Conservation (phyloP, 92 coral and sea anemone genomes). For the Pocillopora grandis region DNA sequence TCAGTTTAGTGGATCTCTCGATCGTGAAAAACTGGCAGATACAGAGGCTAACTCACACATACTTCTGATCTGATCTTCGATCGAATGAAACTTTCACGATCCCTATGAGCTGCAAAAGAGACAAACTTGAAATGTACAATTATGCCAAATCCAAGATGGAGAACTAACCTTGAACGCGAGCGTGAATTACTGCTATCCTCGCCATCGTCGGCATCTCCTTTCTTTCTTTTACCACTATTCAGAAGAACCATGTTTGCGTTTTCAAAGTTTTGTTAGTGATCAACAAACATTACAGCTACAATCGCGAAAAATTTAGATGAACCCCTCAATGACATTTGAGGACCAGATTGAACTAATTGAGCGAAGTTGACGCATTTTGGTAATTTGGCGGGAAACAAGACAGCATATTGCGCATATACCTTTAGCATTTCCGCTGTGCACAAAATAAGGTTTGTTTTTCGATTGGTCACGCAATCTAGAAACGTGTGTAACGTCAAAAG, state of each 20-base stretch:
- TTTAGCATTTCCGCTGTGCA: background rate
- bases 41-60: no score
- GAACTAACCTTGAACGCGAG: slow-evolving; percentile 25
- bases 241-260: slow-evolving; percentile 56
- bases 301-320: background rate
- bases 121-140: background rate
- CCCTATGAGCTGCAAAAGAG: background rate
- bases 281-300: background rate
- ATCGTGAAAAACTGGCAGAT: no score
- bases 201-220: slow-evolving; percentile 55
- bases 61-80: background rate
- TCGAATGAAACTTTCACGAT: background rate
- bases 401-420: background rate
- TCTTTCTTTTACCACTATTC: slow-evolving; percentile 62
- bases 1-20: no score
- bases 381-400: slow-evolving; percentile 41
- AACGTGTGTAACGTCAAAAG: background rate
- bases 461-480: background rate
- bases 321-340: background rate
- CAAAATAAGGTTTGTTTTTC: background rate
- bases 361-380: slow-evolving; percentile 19
- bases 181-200: slow-evolving; percentile 15
- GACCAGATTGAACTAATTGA: background rate
- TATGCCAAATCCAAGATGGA: slow-evolving; percentile 5
- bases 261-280: background rate